Evolutionary conservation across 2,113 vertebrate species (phyloP), one percentile per base, ranked within the genome.

Genomic region (Platichthys flesus): DNA sequence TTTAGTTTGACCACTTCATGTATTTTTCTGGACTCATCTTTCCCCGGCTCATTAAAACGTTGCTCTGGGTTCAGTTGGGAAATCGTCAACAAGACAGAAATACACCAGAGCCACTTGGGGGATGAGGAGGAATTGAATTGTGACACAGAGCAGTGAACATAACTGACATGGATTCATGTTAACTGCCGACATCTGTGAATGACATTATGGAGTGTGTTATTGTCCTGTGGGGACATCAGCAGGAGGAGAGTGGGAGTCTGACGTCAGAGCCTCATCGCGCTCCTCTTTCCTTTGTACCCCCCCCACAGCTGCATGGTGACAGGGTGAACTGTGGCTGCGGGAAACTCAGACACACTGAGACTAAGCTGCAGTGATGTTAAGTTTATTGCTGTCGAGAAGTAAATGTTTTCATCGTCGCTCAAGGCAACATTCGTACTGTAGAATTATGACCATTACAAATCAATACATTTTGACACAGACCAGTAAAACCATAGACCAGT

Each of bases 51-150:
- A 87, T 62, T 75, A 67, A 87, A 76, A 71, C 45, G 58, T 73
- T 80, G 49, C 61, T 71, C 2, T 8, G 26, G 67, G 55, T 45
- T 86, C 85, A 67, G 0, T 71, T 81, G 69, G 85, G 85, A 87
- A 80, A 84, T 63, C 15, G 42, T 0, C 3, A 83, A 64, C 35
- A 12, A 62, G 85, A 82, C 81, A 26, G 71, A 91, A 90, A 91
- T 89, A 87, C 75, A 78, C 67, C 14, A 54, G 65, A 76, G 73
- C 70, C 81, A 56, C 84, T 40, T 40, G 75, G 90, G 90, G 88
- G 83, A 89, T 67, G 31, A 45, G 20, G 56, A 66, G 23, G 56
- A 78, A 45, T 61, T 70, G 31, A 61, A 69, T 76, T 62, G 47
- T 20, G 56, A 70, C 45, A 59, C 56, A 71, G 20, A 68, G 18